phyloP scores from a whole-genome alignment of 2,113 vertebrate species.

The Carettochelys insculpta region DNA sequence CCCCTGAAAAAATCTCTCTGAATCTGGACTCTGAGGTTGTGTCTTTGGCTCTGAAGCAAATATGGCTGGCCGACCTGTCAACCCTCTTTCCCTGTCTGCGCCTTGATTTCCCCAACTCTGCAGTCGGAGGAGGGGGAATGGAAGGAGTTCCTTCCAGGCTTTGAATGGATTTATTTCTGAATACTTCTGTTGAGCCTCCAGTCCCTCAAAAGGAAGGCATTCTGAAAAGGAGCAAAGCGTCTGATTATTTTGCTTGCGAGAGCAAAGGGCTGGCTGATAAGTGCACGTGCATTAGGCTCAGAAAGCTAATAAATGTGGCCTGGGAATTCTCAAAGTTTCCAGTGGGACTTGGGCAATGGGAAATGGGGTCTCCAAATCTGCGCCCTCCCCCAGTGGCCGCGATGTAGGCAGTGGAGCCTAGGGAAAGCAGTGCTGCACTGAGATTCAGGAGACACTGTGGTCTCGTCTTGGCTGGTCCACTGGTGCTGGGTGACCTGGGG shows the following conservation, averaged over 20 bases:
- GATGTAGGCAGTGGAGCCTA: neutral
- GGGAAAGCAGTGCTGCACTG: neutral
- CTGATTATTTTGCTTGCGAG: neutral
- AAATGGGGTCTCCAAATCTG: neutral
- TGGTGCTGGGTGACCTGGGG: neutral
- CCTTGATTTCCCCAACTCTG: neutral
- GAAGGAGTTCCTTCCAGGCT: neutral
- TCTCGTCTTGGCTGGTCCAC: neutral
- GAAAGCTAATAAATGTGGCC: neutral
- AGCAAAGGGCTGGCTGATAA: neutral
- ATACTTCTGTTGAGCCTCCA: neutral
- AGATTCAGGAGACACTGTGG: neutral
- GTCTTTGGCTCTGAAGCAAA: neutral
- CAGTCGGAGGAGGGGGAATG: neutral
- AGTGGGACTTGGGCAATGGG: neutral
- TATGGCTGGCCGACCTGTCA: neutral
- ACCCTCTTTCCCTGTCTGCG: neutral
- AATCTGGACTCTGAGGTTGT: neutral
- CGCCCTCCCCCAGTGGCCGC: no score
- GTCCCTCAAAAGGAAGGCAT: neutral
- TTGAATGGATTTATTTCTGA: neutral
- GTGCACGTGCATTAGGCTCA: neutral
- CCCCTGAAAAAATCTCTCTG: neutral
- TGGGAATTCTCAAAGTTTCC: neutral
- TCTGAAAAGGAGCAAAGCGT: neutral